These are phyloP conservation scores for Sardinella longiceps DNA, from an alignment of 2,797 vertebrate species.

Conservation along the genomic window DNA sequence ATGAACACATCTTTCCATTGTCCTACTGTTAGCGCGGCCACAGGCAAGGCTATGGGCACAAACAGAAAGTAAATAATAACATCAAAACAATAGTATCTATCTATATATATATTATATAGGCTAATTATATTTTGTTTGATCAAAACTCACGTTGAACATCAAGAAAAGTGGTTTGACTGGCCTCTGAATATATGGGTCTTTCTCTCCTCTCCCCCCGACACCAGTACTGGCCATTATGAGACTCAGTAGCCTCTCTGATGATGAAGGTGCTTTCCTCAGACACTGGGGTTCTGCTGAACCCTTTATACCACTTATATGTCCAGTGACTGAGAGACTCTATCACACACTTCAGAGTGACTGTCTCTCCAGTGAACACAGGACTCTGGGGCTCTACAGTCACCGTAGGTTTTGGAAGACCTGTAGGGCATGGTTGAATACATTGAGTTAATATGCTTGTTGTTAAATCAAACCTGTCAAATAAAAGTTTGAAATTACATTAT, in stretches of 20 bases:
- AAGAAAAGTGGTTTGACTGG: not conserved
- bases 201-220: not conserved
- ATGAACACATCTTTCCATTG: not conserved
- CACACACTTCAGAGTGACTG: too few relatives aligned
- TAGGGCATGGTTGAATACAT: not conserved
- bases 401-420: constrained; percentile 4
- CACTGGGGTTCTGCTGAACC: not conserved
- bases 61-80: not conserved
- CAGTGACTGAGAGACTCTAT: too few relatives aligned
- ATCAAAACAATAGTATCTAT: not conserved
- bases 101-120: too few relatives aligned
- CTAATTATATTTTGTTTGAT: too few relatives aligned
- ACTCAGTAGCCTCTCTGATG: too few relatives aligned
- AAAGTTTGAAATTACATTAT: too few relatives aligned
- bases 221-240: too few relatives aligned
- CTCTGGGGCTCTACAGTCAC: not conserved
- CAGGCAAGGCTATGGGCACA: not conserved
- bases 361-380: too few relatives aligned
- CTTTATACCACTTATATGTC: not conserved
- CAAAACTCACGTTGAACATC: not conserved
- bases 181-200: not conserved
- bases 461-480: too few relatives aligned
- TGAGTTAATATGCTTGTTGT: not conserved
- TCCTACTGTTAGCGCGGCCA: not conserved
- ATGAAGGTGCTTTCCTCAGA: not conserved